These are phyloP conservation scores for Pheosia gnoma DNA, from an alignment of 2,888 invertebrate genomes.

Conservation along the genomic window DNA sequence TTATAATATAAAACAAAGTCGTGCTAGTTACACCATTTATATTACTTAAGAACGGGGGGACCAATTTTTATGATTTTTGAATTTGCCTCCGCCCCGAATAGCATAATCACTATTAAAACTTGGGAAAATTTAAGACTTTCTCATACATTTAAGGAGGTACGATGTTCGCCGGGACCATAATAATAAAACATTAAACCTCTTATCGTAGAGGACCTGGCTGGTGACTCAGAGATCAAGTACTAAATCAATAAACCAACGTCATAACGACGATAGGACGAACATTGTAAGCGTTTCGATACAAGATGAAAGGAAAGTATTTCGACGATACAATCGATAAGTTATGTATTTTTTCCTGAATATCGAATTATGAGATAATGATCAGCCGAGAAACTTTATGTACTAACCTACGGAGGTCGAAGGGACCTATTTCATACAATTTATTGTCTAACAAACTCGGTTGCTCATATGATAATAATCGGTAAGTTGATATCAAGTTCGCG, in stretches of 20 bases:
- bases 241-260: neutral
- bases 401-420: conserved; percentile 7
- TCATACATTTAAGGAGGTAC: no score
- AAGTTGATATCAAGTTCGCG: conserved; percentile 34
- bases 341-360: conserved; percentile 20
- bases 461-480: conserved; percentile 28
- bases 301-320: conserved; percentile 3
- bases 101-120: no score
- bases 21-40: no score
- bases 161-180: no score
- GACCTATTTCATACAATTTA: conserved; percentile 39
- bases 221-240: neutral
- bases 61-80: no score
- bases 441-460: conserved; percentile 24
- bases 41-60: no score
- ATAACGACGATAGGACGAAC: neutral
- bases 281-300: neutral
- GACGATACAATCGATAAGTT: neutral
- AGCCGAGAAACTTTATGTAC: conserved; percentile 22
- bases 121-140: no score
- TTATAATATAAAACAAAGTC: no score
- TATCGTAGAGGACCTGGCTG: neutral
- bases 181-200: no score
- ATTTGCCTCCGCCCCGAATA: no score
- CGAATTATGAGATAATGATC: conserved; percentile 49